phyloP scores from a whole-genome alignment of 2,797 vertebrate genomes.

The Poeciliopsis turneri region DNA sequence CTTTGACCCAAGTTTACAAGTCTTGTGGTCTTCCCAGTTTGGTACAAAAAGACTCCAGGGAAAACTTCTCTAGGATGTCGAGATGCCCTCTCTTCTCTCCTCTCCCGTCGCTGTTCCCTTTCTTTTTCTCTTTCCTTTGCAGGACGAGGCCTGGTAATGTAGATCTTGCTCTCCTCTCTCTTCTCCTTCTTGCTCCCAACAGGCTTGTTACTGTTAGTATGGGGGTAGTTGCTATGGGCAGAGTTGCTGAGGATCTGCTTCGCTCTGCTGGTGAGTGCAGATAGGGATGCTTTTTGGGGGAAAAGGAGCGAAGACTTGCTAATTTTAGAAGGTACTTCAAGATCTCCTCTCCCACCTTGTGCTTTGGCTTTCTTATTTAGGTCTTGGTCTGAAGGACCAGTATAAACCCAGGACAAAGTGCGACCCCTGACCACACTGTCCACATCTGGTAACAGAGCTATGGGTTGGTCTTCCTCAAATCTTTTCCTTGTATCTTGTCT shows the following conservation, averaged over 20 bases:
- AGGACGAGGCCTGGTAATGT: slow-evolving; percentile 87
- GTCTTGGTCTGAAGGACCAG: slow-evolving; percentile 57
- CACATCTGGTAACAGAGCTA: slow-evolving; percentile 16
- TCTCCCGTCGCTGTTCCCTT: slow-evolving; percentile 72
- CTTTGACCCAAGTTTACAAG: slow-evolving; percentile 78
- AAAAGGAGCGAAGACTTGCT: slow-evolving; percentile 75
- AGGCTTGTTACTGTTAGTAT: slow-evolving; percentile 40
- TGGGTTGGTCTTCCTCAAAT: slow-evolving; percentile 14
- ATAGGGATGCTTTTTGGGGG: slow-evolving; percentile 79
- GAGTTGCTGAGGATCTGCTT: slow-evolving; percentile 80
- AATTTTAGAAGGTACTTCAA: slow-evolving; percentile 62
- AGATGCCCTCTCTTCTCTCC: slow-evolving; percentile 67
- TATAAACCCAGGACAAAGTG: slow-evolving; percentile 82
- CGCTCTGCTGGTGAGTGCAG: slow-evolving; percentile 81
- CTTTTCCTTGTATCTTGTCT: slow-evolving; percentile 38
- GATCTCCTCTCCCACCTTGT: slow-evolving; percentile 38
- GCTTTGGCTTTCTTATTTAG: slow-evolving; percentile 40
- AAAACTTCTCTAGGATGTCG: slow-evolving; percentile 84
- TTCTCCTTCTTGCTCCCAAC: slow-evolving; percentile 72
- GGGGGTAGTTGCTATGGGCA: slow-evolving; percentile 59
- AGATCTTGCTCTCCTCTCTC: slow-evolving; percentile 87
- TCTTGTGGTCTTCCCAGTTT: slow-evolving; percentile 81
- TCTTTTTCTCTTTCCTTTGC: slow-evolving; percentile 73
- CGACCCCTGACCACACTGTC: slow-evolving; percentile 67
- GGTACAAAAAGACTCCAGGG: slow-evolving; percentile 87